Evolutionary conservation across 2,888 invertebrate species (phyloP).

Genomic region (Ischnura elegans): DNA sequence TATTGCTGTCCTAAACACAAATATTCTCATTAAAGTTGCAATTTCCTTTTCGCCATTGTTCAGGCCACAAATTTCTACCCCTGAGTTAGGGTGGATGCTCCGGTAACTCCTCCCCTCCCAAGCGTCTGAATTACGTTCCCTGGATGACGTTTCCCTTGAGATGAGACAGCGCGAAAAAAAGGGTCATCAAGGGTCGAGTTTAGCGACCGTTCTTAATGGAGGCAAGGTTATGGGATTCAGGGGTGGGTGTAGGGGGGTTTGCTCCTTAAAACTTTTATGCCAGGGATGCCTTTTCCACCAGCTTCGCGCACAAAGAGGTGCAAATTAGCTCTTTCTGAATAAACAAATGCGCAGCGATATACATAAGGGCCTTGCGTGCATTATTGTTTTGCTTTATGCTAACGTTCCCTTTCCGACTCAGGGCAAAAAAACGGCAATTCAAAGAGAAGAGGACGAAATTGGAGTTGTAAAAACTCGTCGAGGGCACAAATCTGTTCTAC

Average conservation of each 20-base stretch:
- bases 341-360: slow-evolving; percentile 17
- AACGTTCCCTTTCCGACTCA: not conserved
- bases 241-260: not conserved
- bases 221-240: no score
- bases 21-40: not conserved
- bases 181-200: not conserved
- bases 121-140: not conserved
- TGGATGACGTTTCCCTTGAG: not conserved
- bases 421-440: not conserved
- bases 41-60: not conserved
- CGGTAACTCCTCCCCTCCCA: not conserved
- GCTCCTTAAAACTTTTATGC: not conserved
- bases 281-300: not conserved
- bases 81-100: no score
- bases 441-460: not conserved
- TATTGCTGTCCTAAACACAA: no score
- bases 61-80: not conserved
- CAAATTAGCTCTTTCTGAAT: not conserved
- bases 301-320: not conserved
- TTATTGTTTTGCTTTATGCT: not conserved
- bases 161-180: not conserved
- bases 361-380: not conserved
- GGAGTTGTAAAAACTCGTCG: not conserved
- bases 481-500: not conserved
- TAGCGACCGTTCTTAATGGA: slow-evolving; percentile 17